Percentiles rank a stretch among this genome's conserved stretches.
These are phyloP conservation scores for Ciconia maguari DNA, from an alignment of 2,113 vertebrate species.

Conservation along the genomic window DNA sequence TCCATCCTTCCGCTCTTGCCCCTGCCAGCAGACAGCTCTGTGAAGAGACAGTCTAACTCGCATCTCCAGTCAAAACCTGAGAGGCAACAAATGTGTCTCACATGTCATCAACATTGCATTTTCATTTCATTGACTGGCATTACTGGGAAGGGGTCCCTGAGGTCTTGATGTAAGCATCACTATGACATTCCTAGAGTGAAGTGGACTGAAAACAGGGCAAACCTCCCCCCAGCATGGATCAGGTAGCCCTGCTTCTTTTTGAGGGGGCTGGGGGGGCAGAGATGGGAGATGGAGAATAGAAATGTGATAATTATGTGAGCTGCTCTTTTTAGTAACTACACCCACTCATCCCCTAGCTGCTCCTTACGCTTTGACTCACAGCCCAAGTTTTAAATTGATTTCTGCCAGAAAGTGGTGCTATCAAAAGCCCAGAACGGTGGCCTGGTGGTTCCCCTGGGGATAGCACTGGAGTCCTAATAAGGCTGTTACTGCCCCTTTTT, in stretches of 20 bases:
- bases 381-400: background rate
- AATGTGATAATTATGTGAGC: background rate
- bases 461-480: background rate
- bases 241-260: background rate
- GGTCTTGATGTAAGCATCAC: background rate
- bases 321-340: background rate
- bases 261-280: background rate
- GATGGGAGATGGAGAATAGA: background rate
- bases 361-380: background rate
- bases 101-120: background rate
- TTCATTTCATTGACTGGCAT: background rate
- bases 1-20: background rate
- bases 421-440: background rate
- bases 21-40: background rate
- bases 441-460: background rate
- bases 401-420: background rate
- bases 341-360: background rate
- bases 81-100: background rate
- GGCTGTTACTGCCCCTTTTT: background rate
- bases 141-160: background rate
- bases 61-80: background rate
- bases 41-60: background rate
- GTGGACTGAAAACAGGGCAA: background rate
- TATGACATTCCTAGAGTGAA: background rate
- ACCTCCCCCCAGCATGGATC: background rate